Evolutionary conservation across 1,140 invertebrate genomes (phyloP).

Genomic region (Drosophila yakuba): DNA sequence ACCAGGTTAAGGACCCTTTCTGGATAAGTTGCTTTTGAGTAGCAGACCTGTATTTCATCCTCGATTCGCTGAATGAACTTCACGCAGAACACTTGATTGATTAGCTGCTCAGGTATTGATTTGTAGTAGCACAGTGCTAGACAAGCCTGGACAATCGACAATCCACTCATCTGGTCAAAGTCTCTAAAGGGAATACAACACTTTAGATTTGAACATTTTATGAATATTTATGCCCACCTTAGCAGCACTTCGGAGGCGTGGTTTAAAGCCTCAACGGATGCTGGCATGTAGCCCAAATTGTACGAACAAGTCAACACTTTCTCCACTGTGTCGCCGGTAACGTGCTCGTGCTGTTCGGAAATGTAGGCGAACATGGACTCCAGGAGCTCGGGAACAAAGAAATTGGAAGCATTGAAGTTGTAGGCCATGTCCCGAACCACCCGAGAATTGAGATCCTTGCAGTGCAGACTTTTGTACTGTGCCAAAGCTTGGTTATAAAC

Average conservation of each 20-base stretch:
- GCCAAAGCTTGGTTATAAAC: slow-evolving; percentile 60
- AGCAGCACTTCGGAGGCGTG: slow-evolving; percentile 55
- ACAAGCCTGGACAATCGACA: slow-evolving; percentile 85
- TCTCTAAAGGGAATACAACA: slow-evolving; percentile 79
- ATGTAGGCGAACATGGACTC: slow-evolving; percentile 85
- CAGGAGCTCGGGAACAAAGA: slow-evolving; percentile 83
- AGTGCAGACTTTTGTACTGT: slow-evolving; percentile 57
- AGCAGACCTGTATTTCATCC: slow-evolving; percentile 85
- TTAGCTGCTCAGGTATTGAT: slow-evolving; percentile 84
- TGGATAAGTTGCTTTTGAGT: slow-evolving; percentile 86
- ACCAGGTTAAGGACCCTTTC: slow-evolving; percentile 85
- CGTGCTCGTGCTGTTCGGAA: slow-evolving; percentile 69
- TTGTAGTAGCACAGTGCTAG: slow-evolving; percentile 85
- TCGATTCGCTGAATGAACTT: slow-evolving; percentile 86
- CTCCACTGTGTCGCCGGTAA: slow-evolving; percentile 85
- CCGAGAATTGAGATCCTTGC: slow-evolving; percentile 81
- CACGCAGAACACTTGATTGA: slow-evolving; percentile 86
- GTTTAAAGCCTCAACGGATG: slow-evolving; percentile 77
- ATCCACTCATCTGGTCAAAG: slow-evolving; percentile 85
- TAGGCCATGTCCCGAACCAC: slow-evolving; percentile 83
- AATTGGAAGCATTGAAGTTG: slow-evolving; percentile 76
- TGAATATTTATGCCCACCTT: slow-evolving; percentile 32
- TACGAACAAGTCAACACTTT: slow-evolving; percentile 85
- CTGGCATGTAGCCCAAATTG: slow-evolving; percentile 85
- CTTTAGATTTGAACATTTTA: background rate